Conservation (phyloP, 1,140 invertebrate species). For the Campoletis sonorensis region DNA sequence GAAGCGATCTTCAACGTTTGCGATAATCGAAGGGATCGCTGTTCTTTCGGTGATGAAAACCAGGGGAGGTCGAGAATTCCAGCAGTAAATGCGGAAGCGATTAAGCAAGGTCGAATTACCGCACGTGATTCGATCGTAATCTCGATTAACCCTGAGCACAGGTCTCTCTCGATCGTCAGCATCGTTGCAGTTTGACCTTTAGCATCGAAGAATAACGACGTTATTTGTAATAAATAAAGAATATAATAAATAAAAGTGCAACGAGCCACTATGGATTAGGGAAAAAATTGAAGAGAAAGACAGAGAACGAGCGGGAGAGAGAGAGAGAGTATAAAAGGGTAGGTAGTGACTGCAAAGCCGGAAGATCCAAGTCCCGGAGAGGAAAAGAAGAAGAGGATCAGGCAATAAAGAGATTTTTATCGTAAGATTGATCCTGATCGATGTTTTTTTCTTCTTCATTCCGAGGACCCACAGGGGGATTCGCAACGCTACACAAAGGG, state of each 20-base stretch:
- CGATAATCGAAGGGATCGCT: background rate
- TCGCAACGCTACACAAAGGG: background rate
- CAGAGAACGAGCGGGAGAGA: no score
- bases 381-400: slow-evolving; percentile 48
- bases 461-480: slow-evolving; percentile 25
- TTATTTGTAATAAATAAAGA: slow-evolving; percentile 25
- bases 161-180: background rate
- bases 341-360: slow-evolving; percentile 5
- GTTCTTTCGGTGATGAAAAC: background rate
- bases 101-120: slow-evolving; percentile 42
- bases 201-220: slow-evolving; percentile 26
- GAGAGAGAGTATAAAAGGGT: background rate
- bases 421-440: slow-evolving; percentile 39
- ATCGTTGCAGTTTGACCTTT: slow-evolving; percentile 15
- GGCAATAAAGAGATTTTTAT: slow-evolving; percentile 40
- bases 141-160: slow-evolving; percentile 33
- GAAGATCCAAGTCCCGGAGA: slow-evolving; percentile 25
- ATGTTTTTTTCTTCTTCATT: slow-evolving; percentile 31
- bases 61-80: background rate
- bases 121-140: slow-evolving; percentile 33
- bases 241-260: background rate
- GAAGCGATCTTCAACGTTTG: background rate
- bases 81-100: slow-evolving; percentile 35
- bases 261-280: background rate
- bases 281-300: no score